Evolutionary conservation across 2,888 invertebrate species (phyloP).

Genomic region (Yponomeuta malinellus): DNA sequence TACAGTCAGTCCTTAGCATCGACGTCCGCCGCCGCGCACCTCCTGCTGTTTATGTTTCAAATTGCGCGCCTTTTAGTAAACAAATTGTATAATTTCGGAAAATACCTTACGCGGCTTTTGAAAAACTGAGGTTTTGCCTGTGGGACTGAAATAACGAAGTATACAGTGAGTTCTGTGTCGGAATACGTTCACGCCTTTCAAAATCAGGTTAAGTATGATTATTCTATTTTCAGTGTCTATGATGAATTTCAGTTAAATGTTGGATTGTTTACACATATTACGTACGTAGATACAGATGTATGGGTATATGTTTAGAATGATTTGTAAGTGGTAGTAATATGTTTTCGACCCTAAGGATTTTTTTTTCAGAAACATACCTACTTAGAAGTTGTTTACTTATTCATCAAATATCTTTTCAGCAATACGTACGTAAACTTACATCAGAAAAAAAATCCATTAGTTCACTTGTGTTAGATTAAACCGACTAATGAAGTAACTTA

Average conservation of each 20-base stretch:
- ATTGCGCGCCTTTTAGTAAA: background rate
- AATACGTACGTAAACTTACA: too few species aligned
- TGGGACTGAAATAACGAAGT: background rate
- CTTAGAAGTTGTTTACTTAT: too few species aligned
- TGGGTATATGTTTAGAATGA: too few species aligned
- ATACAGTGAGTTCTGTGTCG: background rate
- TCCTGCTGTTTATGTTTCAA: background rate
- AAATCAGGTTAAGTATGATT: background rate
- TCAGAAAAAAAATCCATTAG: too few species aligned
- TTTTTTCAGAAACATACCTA: too few species aligned
- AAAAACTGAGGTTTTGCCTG: background rate
- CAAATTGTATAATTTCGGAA: background rate
- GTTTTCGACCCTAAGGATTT: too few species aligned
- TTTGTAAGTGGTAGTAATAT: too few species aligned
- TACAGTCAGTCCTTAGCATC: background rate
- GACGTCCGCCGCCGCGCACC: conserved; percentile 2
- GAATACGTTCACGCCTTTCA: background rate
- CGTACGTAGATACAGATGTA: background rate
- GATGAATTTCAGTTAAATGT: background rate
- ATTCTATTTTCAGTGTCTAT: background rate
- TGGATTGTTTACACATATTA: background rate
- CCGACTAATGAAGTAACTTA: too few species aligned
- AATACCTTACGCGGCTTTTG: background rate
- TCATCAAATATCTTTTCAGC: too few species aligned
- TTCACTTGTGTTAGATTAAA: too few species aligned